Conservation (phyloP, 2,113 vertebrate genomes). For the Psammodynastes pulverulentus region DNA sequence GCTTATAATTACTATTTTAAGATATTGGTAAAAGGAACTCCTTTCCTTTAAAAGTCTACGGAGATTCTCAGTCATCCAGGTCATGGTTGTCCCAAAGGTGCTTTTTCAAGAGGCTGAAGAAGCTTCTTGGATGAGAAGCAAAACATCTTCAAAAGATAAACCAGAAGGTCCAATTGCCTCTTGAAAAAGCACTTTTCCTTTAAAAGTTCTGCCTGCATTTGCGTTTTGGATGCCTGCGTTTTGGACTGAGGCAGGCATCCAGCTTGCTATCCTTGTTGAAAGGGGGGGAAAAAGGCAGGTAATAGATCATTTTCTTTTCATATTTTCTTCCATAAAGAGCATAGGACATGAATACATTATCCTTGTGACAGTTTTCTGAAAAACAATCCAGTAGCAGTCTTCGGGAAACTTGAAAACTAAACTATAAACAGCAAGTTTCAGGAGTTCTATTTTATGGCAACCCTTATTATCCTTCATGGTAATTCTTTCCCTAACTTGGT, state of each 20-base stretch:
- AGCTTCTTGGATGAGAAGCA: too few species aligned
- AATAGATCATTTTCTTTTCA: not conserved
- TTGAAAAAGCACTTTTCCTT: too few species aligned
- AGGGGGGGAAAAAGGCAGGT: not conserved
- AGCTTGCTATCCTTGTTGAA: not conserved
- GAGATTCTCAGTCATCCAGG: too few species aligned
- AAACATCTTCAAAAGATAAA: too few species aligned
- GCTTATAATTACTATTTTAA: not conserved
- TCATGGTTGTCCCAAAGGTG: too few species aligned
- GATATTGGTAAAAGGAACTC: not conserved
- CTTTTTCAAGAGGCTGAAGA: too few species aligned
- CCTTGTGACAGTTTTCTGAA: not conserved
- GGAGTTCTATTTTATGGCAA: not conserved
- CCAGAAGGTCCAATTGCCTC: too few species aligned
- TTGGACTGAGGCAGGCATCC: not conserved
- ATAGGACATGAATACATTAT: not conserved
- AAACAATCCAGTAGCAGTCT: not conserved
- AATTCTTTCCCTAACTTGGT: not conserved
- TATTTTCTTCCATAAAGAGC: not conserved
- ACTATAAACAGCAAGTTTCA: not conserved
- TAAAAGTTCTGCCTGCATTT: not conserved
- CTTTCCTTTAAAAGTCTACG: not conserved
- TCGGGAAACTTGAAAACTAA: not conserved
- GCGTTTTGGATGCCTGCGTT: not conserved
- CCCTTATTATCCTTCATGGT: not conserved